Base-by-base conservation (phyloP, 2,797 vertebrate genomes). In the Leptatherina wallacei region DNA sequence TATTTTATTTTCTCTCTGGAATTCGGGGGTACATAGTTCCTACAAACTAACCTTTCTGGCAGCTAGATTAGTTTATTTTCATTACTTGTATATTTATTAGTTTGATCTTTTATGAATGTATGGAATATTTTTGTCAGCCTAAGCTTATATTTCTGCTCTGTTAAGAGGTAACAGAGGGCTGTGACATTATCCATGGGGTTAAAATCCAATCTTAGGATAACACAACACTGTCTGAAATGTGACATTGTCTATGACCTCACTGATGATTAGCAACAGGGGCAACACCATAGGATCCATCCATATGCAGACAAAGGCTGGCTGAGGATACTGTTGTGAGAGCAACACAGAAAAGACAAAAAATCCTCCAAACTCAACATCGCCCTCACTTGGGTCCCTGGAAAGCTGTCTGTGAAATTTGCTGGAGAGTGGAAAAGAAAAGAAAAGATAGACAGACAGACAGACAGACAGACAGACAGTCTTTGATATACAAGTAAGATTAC, bases 401-500 rank as follows among this genome's bases (percentile, higher is more conserved):
- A 51, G 49, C 3, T 14, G 8, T 55, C 24, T 24, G 27, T 20
- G 18, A 58, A 35, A n/a, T 57, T 20, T 24, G 2, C 6, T 6
- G 27, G 13, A 55, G 24, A 55, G 16, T 27, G 16, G 52, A 29
- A 29, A 14, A 13, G 9, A 14, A 51, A 51, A 24, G 13, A 6
- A 54, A 27, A 29, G 52, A 27, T 2, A 27, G 24, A 27, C 24
- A 27, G 24, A 27, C 24, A 27, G 24, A 27, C 24, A 27, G 24
- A 27, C 24, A 27, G 24, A 27, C 24, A 29, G 52, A 55, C 13
- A 54, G 12, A 55, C 4, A 55, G 12, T 29, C 24, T 16, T 24
- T 59, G n/a, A 59, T 59, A 38, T 13, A 36, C 24, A 59, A 59
- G 57, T 24, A 22, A 59, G 57, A 36, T 59, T 59, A 59, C 20